Evolutionary conservation across 2,888 invertebrate genomes (phyloP), one percentile per base, ranked within the genome.

Genomic region (Thera obeliscata): DNA sequence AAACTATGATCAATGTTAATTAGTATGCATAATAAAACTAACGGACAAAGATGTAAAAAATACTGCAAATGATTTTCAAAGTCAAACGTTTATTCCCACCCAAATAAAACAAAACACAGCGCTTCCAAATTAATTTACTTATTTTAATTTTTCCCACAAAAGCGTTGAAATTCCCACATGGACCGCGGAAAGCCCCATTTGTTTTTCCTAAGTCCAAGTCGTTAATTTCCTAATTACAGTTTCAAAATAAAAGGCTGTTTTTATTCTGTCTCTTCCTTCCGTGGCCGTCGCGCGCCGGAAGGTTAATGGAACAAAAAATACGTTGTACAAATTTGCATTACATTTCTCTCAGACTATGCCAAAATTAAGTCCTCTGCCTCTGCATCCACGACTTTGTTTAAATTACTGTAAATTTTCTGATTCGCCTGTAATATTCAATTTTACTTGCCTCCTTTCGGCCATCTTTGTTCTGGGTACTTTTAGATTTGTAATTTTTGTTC

Each of bases 261-360:
- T 90, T 87, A 84, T 88, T 84, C 76, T 71, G 81, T 79, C 77
- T 81, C 81, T 86, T 86, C 86, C 82, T 88, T 87, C 85, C 84
- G 81, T 70, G 80, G 72, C 73, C 69, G 74, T 85, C 85, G 84
- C 80, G 82, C 80, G 82, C 77, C 83, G 86, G 84, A 83, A 91
- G 89, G 88, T 89, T 92, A 92, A 93, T 92, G 89, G 90, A 87
- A 90, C 88, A 90, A 91, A 91, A 91, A 93, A 91, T 89, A 91
- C 88, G 85, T 82, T 90, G 91, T 92, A 91, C 91, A 91, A 93
- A 93, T 93, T 93, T 93, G 87, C 93, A 92, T 93, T 90, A 87
- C 89, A 89, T 90, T 92, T 92, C 74, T 86, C 87, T 91, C 63
- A 61, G 66, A 46, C 69, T 69, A 63, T 43, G 63, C 66, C 86